phyloP scores from a whole-genome alignment of 2,888 invertebrate species.

The Drosophila cognata region DNA sequence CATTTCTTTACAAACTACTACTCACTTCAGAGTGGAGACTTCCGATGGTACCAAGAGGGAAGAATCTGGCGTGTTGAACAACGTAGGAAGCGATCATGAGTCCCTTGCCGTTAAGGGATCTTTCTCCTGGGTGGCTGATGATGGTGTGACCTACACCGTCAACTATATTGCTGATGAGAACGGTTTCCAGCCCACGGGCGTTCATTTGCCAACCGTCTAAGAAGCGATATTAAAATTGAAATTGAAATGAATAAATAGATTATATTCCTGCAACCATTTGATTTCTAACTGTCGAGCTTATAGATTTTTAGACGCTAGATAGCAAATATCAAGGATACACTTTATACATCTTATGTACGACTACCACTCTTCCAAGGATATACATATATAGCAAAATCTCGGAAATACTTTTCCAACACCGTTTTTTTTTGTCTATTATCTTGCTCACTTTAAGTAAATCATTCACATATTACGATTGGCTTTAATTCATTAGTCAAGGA shows the following conservation, averaged over 20 bases:
- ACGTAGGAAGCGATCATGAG: conserved; percentile 86
- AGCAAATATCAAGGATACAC: neutral
- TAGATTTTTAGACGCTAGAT: neutral
- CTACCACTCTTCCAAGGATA: neutral
- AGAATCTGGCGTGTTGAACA: conserved; percentile 55
- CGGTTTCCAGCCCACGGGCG: conserved; percentile 86
- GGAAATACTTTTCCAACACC: neutral
- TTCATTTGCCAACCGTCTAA: conserved; percentile 74
- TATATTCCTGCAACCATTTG: conserved; percentile 13
- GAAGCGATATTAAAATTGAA: conserved; percentile 8
- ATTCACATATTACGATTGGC: neutral
- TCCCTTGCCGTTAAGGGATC: conserved; percentile 86
- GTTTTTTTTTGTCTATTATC: neutral
- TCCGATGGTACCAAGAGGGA: conserved; percentile 16
- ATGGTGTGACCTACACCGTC: conserved; percentile 87
- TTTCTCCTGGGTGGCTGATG: conserved; percentile 86
- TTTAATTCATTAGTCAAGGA: no score
- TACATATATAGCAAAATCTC: neutral
- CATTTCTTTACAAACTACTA: neutral
- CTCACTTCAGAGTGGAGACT: neutral
- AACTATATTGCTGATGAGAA: conserved; percentile 84
- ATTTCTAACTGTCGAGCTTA: neutral
- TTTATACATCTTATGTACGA: neutral
- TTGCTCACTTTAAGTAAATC: neutral
- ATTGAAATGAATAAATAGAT: conserved; percentile 19